These are phyloP conservation scores for Bos indicus DNA, from an alignment of 2,113 vertebrate species.

Conservation along the genomic window DNA sequence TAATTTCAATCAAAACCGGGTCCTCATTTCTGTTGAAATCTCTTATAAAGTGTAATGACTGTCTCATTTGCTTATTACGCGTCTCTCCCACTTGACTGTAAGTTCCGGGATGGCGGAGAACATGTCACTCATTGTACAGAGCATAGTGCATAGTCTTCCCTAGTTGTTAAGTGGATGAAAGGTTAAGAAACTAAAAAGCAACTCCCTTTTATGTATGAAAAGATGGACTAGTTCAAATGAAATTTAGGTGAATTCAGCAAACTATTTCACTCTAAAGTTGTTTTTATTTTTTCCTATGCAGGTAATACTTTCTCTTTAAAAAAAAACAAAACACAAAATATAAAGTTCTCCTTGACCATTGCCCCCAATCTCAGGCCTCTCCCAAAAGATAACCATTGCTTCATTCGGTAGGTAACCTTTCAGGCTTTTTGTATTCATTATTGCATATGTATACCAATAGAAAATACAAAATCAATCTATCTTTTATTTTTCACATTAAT, in stretches of 20 bases:
- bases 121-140: not conserved
- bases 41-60: not conserved
- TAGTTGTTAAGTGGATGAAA: not conserved
- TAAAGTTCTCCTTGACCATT: not conserved
- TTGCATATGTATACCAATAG: not conserved
- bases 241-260: not conserved
- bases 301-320: not conserved
- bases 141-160: not conserved
- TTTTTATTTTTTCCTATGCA: slow-evolving; percentile 4
- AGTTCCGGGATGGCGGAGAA: not conserved
- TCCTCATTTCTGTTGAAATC: not conserved
- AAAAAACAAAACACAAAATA: not conserved
- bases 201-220: not conserved
- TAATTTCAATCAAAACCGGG: not conserved
- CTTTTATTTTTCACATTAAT: slow-evolving; percentile 3
- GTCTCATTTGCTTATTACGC: not conserved
- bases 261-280: not conserved
- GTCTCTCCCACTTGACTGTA: not conserved
- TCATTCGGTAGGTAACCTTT: not conserved
- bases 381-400: not conserved
- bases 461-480: not conserved
- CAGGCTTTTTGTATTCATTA: not conserved
- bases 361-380: not conserved
- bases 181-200: slow-evolving; percentile 1
- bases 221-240: not conserved